Percentiles rank a stretch among this genome's conserved stretches.
Evolutionary conservation across 2,888 invertebrate species (phyloP).

Genomic region (Abrostola triplasia): DNA sequence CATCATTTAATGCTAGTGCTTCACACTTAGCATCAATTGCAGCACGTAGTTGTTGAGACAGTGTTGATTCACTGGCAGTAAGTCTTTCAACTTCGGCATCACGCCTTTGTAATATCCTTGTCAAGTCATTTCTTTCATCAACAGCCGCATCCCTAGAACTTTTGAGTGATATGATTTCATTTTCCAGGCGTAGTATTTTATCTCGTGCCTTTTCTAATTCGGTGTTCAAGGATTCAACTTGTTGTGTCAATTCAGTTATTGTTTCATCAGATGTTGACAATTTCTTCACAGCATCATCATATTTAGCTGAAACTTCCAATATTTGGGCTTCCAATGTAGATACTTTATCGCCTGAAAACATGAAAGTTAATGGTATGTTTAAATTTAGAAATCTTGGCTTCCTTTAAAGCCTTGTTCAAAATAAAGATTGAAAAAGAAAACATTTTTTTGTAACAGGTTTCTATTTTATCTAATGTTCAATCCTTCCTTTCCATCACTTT

Average conservation of each 20-base stretch:
- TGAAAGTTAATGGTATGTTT: not conserved
- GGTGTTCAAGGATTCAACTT: conserved; percentile 89
- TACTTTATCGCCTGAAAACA: conserved; percentile 87
- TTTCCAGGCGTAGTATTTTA: conserved; percentile 89
- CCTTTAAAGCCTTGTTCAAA: too few relatives aligned
- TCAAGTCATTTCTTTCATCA: conserved; percentile 93
- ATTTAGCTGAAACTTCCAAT: conserved; percentile 88
- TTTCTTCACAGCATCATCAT: conserved; percentile 90
- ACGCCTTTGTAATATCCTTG: conserved; percentile 91
- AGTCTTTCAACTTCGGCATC: conserved; percentile 92
- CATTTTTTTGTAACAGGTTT: too few relatives aligned
- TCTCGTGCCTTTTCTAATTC: conserved; percentile 91
- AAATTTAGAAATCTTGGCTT: not conserved
- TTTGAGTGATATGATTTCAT: conserved; percentile 90
- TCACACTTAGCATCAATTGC: conserved; percentile 95
- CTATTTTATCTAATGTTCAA: too few relatives aligned
- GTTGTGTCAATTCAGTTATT: conserved; percentile 89
- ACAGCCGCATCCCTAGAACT: conserved; percentile 91
- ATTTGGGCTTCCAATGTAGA: conserved; percentile 86
- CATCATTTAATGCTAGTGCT: conserved; percentile 93
- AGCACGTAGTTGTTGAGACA: conserved; percentile 92
- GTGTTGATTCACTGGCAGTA: conserved; percentile 90
- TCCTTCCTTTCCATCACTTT: too few relatives aligned
- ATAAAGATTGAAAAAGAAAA: too few relatives aligned
- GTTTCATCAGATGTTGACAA: conserved; percentile 89